Percentiles rank a stretch among this genome's conserved stretches.
phyloP scores from a whole-genome alignment of 2,113 vertebrate species.

The Laterallus jamaicensis region DNA sequence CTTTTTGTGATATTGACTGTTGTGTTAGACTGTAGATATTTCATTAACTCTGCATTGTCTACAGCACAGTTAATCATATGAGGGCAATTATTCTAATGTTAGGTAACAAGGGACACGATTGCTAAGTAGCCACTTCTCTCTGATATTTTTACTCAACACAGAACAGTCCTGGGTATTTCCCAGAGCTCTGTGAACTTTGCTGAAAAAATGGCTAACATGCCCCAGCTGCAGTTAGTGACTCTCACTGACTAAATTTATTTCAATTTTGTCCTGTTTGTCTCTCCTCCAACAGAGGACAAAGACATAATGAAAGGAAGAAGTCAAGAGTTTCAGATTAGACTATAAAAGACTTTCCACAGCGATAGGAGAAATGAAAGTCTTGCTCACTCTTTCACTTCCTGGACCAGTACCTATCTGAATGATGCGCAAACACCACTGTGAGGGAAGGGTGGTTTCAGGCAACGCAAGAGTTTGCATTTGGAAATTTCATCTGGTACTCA shows the following conservation, averaged over 20 bases:
- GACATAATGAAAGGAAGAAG: neutral
- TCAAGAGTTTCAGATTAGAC: neutral
- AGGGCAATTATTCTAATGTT: neutral
- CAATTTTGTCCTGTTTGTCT: neutral
- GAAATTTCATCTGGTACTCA: neutral
- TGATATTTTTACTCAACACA: neutral
- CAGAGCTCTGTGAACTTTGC: neutral
- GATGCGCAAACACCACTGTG: neutral
- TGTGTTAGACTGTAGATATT: neutral
- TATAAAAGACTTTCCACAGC: neutral
- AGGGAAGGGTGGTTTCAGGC: neutral
- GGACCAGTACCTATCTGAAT: neutral
- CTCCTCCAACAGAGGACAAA: neutral
- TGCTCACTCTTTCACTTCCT: slow-evolving; percentile 10
- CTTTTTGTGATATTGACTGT: neutral
- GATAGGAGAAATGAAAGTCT: slow-evolving; percentile 24
- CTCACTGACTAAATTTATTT: neutral
- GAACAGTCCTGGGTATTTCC: neutral
- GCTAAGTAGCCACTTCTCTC: neutral
- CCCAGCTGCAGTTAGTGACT: neutral
- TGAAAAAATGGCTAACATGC: neutral
- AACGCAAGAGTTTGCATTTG: neutral
- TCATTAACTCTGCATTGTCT: neutral
- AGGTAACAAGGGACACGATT: neutral
- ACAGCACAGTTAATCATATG: neutral